Evolutionary conservation across 1,140 invertebrate genomes (phyloP).

Genomic region (Drosophila tani): DNA sequence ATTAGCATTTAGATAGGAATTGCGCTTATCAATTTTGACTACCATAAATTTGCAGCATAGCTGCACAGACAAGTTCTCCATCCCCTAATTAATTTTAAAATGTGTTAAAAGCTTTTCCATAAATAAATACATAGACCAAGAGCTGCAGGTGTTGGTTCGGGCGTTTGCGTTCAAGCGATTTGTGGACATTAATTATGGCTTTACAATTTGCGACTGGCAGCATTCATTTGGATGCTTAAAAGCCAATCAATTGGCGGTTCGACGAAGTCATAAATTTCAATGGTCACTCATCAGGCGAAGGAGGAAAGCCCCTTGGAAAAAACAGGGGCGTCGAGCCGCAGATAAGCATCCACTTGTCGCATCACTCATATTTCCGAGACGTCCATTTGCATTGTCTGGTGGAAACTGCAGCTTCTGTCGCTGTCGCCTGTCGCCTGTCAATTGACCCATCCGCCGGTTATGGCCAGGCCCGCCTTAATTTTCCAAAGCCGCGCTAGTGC

Average conservation of each 20-base stretch:
- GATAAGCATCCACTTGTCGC: constrained; percentile 66
- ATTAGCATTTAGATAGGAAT: constrained; percentile 41
- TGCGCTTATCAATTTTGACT: constrained; percentile 55
- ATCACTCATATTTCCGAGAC: constrained; percentile 67
- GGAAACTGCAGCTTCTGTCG: constrained; percentile 41
- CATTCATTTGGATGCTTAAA: constrained; percentile 64
- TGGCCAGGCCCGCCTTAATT: constrained; percentile 44
- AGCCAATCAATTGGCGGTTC: constrained; percentile 74
- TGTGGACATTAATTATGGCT: constrained; percentile 59
- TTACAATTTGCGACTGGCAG: constrained; percentile 51
- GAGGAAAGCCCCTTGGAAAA: constrained; percentile 39
- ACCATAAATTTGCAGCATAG: constrained; percentile 56
- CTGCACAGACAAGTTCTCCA: constrained; percentile 43
- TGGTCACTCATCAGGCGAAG: constrained; percentile 43
- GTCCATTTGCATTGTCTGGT: constrained; percentile 54
- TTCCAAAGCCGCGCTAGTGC: constrained; percentile 34
- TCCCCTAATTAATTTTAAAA: constrained; percentile 60
- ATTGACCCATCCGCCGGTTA: constrained; percentile 53
- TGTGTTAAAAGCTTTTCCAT: constrained; percentile 69
- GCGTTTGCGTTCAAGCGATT: constrained; percentile 50
- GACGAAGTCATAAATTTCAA: constrained; percentile 74
- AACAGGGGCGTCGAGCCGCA: constrained; percentile 42
- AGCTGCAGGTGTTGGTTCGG: constrained; percentile 25
- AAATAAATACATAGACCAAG: constrained; percentile 25
- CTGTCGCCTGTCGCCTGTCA: constrained; percentile 45